These are phyloP conservation scores for Pseudorectes ferrugineus DNA, from an alignment of 2,113 vertebrate genomes.

Conservation along the genomic window DNA sequence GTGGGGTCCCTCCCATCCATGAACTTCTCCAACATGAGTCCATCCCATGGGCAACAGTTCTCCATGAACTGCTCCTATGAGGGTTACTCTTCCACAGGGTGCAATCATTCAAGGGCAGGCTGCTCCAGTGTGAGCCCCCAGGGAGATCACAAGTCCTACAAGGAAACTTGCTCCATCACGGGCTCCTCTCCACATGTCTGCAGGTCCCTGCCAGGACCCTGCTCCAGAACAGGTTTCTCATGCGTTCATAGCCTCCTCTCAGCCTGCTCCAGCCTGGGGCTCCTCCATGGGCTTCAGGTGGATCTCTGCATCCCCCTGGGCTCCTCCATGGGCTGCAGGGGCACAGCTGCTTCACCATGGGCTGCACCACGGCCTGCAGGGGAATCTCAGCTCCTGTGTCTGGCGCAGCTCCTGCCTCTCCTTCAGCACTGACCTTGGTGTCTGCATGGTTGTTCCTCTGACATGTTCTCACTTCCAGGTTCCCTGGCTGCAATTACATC, in stretches of 20 bases:
- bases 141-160: background rate
- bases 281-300: background rate
- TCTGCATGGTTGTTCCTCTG: background rate
- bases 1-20: background rate
- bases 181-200: background rate
- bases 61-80: background rate
- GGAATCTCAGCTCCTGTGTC: rapidly evolving
- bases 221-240: background rate
- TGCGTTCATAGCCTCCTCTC: background rate
- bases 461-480: background rate
- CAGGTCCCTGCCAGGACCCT: background rate
- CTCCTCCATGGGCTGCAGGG: background rate
- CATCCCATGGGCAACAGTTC: rapidly evolving
- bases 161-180: background rate
- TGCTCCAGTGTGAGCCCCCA: background rate
- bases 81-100: background rate
- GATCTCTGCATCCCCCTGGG: background rate
- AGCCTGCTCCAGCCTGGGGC: rapidly evolving
- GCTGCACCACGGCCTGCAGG: rapidly evolving
- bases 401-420: rapidly evolving
- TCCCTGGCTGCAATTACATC: background rate
- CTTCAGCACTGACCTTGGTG: background rate
- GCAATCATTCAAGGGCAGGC: background rate
- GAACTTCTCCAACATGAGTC: no score
- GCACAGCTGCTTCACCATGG: background rate